phyloP scores from a whole-genome alignment of 2,888 invertebrate species.

The Desoria tigrina region DNA sequence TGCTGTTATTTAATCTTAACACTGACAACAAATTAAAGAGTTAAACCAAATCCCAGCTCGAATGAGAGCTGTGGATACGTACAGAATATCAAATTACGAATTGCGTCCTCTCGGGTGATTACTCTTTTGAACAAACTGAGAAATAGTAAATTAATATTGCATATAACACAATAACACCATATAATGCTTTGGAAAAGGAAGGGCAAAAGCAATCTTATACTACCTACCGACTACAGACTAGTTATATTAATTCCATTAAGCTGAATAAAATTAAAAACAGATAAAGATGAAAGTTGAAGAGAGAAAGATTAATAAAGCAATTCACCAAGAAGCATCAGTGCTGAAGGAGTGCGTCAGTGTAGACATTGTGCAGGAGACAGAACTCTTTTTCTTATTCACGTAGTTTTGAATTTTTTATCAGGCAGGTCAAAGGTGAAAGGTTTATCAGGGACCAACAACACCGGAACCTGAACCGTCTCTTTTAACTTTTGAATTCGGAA shows the following conservation, averaged over 20 bases:
- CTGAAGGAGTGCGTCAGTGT: constrained; percentile 51
- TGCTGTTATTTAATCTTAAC: no score
- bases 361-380: constrained; percentile 31
- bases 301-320: constrained; percentile 20
- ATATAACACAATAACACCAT: constrained; percentile 5
- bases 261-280: not conserved
- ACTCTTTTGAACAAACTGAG: not conserved
- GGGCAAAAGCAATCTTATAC: not conserved
- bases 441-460: no score
- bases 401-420: constrained; percentile 13
- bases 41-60: no score
- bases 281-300: not conserved
- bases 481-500: no score
- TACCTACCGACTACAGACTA: not conserved
- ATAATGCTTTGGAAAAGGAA: not conserved
- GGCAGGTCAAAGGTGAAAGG: constrained; percentile 1
- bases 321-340: constrained; percentile 53
- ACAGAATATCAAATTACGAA: no score
- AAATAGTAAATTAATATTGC: not conserved
- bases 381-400: constrained; percentile 5
- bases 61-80: no score
- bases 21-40: no score
- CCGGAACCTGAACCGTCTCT: no score
- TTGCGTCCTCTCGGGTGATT: no score
- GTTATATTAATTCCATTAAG: not conserved